Conservation (phyloP, 53 echinoderm and acorn worm genomes). For the Apostichopus leukothele region DNA sequence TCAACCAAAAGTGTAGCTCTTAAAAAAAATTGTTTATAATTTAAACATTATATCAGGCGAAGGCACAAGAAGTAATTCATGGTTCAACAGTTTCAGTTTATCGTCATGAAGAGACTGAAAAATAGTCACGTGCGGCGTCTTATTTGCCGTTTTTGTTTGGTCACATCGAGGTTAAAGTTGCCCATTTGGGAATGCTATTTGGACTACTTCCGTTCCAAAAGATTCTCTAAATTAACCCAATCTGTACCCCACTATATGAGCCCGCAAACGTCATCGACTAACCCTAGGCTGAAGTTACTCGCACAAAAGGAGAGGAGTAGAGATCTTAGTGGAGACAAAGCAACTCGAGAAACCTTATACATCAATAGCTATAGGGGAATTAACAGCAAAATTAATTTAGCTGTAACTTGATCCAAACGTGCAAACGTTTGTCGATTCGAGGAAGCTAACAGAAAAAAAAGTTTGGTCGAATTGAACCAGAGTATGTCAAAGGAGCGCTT, state of each 20-base stretch:
- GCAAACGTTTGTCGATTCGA: conserved; percentile 32
- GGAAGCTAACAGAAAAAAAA: background rate
- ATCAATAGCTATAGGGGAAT: conserved; percentile 42
- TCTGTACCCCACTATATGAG: background rate
- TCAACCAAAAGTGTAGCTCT: too few species aligned
- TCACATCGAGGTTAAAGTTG: background rate
- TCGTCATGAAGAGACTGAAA: too few species aligned
- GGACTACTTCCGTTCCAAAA: background rate
- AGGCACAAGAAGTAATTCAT: too few species aligned
- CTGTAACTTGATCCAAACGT: conserved; percentile 39
- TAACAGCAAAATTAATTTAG: conserved; percentile 42
- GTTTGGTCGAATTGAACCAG: background rate
- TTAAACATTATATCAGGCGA: too few species aligned
- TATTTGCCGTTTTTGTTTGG: background rate
- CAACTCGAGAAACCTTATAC: conserved; percentile 24
- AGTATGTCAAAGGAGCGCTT: conserved; percentile 30
- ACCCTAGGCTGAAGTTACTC: conserved; percentile 30
- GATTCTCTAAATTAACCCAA: background rate
- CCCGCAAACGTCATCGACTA: background rate
- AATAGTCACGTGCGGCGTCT: background rate
- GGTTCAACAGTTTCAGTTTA: too few species aligned
- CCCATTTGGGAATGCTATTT: background rate
- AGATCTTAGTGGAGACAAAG: background rate
- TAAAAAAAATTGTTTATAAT: too few species aligned
- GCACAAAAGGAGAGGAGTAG: background rate